A percentile compares a stretch with the other conserved stretches of the same genome.
Conservation (phyloP, 2,888 invertebrate genomes). For the Phlogophora meticulosa region DNA sequence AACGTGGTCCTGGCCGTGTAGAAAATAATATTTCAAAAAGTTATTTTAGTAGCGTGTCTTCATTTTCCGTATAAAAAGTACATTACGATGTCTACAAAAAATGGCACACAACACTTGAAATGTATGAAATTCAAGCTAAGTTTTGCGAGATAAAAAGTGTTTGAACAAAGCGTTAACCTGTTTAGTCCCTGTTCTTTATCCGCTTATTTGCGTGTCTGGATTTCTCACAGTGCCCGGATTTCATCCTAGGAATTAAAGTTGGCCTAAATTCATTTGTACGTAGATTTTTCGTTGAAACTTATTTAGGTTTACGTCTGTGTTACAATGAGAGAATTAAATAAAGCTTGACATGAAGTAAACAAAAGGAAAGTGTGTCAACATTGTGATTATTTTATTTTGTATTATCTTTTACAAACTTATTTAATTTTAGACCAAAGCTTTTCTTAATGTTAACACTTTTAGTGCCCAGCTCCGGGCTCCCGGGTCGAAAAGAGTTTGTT, state of each 20-base stretch:
- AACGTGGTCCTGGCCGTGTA: neutral
- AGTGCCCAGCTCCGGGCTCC: too few species aligned
- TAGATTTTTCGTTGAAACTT: slow-evolving; percentile 14
- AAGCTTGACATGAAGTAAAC: neutral
- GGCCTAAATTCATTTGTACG: slow-evolving; percentile 24
- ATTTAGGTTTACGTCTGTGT: neutral
- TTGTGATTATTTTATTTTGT: neutral
- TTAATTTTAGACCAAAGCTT: too few species aligned
- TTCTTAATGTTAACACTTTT: too few species aligned
- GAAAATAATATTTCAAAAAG: slow-evolving; percentile 26
- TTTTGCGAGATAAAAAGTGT: slow-evolving; percentile 50
- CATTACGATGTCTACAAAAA: slow-evolving; percentile 15
- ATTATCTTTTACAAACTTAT: neutral
- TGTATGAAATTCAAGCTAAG: slow-evolving; percentile 42
- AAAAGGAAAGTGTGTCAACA: neutral
- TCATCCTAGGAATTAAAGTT: slow-evolving; percentile 42
- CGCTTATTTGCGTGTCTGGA: slow-evolving; percentile 54
- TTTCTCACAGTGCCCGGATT: slow-evolving; percentile 37
- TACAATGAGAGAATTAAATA: slow-evolving; percentile 10
- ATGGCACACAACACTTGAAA: slow-evolving; percentile 30
- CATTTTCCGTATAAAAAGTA: slow-evolving; percentile 15
- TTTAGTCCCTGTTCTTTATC: slow-evolving; percentile 47
- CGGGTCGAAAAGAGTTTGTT: too few species aligned
- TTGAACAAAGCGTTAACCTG: slow-evolving; percentile 52
- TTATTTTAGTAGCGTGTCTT: slow-evolving; percentile 14